Percentiles rank a stretch among this genome's conserved stretches.
Evolutionary conservation across 2,113 vertebrate species (phyloP).

Genomic region (Lampris incognitus): DNA sequence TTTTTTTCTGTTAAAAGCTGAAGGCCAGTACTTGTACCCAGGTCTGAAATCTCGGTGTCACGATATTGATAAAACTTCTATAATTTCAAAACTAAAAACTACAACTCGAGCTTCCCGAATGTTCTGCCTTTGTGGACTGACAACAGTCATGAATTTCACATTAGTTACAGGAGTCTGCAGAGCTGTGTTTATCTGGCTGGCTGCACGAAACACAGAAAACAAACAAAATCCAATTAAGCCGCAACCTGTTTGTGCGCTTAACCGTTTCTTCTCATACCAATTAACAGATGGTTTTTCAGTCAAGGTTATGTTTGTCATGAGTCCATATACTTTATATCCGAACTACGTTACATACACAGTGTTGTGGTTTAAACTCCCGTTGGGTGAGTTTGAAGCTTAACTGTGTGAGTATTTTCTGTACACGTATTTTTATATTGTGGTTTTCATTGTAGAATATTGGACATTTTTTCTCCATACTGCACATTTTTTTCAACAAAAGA

Average conservation of each 20-base stretch:
- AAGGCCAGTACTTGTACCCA: not conserved
- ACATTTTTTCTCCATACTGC: too few species aligned
- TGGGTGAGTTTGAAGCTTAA: too few species aligned
- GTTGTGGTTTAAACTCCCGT: too few species aligned
- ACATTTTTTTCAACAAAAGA: too few species aligned
- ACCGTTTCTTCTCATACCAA: not conserved
- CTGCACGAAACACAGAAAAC: conserved; percentile 25
- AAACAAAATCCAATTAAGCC: not conserved
- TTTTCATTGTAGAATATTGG: too few species aligned
- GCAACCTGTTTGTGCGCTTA: not conserved
- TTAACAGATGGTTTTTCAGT: not conserved
- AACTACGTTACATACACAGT: too few species aligned
- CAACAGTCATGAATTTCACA: conserved; percentile 34
- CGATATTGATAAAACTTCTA: not conserved
- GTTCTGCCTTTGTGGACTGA: conserved; percentile 35
- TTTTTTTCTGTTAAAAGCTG: conserved; percentile 45
- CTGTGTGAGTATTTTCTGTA: too few species aligned
- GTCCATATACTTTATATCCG: too few species aligned
- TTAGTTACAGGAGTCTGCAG: conserved; percentile 35
- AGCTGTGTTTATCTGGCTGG: conserved; percentile 10
- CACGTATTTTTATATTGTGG: too few species aligned
- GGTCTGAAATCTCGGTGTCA: conserved; percentile 25
- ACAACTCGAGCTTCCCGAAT: conserved; percentile 19
- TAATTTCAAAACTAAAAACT: too few species aligned
- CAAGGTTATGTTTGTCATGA: not conserved